Evolutionary conservation across 2,888 invertebrate genomes (phyloP).

Genomic region (Hyposoter dolosus): DNA sequence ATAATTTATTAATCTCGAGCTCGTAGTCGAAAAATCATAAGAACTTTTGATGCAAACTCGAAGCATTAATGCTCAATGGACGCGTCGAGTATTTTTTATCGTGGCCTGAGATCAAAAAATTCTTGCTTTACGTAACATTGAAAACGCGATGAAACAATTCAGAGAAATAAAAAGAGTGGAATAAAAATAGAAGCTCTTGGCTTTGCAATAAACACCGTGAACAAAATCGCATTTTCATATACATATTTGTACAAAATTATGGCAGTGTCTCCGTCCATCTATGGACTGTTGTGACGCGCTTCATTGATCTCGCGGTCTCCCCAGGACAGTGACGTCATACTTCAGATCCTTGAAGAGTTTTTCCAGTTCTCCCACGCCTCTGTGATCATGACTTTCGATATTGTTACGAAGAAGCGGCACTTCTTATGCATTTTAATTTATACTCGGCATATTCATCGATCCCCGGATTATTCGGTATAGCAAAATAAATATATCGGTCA

Average conservation of each 20-base stretch:
- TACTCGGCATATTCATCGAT: not conserved
- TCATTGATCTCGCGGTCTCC: conserved; percentile 68
- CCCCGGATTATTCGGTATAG: not conserved
- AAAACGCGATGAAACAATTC: not conserved
- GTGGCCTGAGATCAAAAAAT: conserved; percentile 5
- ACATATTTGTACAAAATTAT: conserved; percentile 13
- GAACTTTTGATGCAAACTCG: not conserved
- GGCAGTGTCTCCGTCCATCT: conserved; percentile 51
- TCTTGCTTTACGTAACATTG: conserved; percentile 7
- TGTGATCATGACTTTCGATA: conserved; percentile 26
- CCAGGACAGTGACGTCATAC: conserved; percentile 75
- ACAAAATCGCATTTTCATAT: conserved; percentile 1
- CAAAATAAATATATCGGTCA: not conserved
- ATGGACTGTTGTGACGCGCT: conserved; percentile 65
- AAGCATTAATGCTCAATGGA: not conserved
- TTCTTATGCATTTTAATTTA: not conserved
- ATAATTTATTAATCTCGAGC: no score
- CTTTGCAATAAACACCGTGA: not conserved
- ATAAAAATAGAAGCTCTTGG: not conserved
- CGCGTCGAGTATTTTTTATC: conserved; percentile 38
- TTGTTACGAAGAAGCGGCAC: conserved; percentile 7
- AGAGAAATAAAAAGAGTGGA: not conserved
- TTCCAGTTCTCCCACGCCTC: conserved; percentile 72
- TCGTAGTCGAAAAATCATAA: not conserved
- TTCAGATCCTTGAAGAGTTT: conserved; percentile 39